Evolutionary conservation across 2,888 invertebrate genomes (phyloP).

Genomic region (Euzophera pinguis): DNA sequence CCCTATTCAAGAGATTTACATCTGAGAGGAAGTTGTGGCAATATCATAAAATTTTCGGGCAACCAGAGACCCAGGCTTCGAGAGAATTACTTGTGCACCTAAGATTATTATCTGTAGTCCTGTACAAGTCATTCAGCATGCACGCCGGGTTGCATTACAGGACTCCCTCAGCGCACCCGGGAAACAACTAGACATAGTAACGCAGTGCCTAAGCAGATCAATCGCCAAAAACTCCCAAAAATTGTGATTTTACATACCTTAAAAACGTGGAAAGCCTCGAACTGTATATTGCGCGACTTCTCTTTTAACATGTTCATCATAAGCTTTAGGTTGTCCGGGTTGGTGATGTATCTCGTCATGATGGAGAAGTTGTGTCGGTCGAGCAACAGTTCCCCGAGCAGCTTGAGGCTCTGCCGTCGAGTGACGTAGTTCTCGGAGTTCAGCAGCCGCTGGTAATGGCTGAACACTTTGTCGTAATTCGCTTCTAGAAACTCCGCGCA

Average conservation of each 20-base stretch:
- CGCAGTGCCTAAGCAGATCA: too few relatives aligned
- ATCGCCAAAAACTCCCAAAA: too few relatives aligned
- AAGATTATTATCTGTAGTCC: too few relatives aligned
- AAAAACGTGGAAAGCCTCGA: constrained; percentile 99
- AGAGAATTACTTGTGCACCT: background rate
- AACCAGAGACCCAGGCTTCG: too few relatives aligned
- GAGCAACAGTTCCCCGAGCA: constrained; percentile 96
- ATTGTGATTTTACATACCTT: too few relatives aligned
- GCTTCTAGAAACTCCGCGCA: constrained; percentile 99
- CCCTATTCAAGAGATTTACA: too few relatives aligned
- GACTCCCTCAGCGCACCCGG: too few relatives aligned
- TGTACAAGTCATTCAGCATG: too few relatives aligned
- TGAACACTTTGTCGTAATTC: constrained; percentile 99
- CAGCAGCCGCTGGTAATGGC: constrained; percentile 96
- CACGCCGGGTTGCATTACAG: too few relatives aligned
- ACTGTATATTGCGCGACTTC: constrained; percentile 99
- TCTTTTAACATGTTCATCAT: constrained; percentile 99
- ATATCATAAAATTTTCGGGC: too few relatives aligned
- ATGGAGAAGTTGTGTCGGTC: constrained; percentile 99
- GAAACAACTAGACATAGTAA: too few relatives aligned
- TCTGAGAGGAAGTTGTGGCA: too few relatives aligned
- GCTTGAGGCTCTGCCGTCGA: constrained; percentile 97
- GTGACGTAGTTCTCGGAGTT: constrained; percentile 99
- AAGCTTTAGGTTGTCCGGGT: constrained; percentile 99
- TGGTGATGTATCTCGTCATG: constrained; percentile 99